A percentile compares a stretch with the other conserved stretches of the same genome.
Conservation (phyloP, 2,113 vertebrate species). For the Peromyscus leucopus region DNA sequence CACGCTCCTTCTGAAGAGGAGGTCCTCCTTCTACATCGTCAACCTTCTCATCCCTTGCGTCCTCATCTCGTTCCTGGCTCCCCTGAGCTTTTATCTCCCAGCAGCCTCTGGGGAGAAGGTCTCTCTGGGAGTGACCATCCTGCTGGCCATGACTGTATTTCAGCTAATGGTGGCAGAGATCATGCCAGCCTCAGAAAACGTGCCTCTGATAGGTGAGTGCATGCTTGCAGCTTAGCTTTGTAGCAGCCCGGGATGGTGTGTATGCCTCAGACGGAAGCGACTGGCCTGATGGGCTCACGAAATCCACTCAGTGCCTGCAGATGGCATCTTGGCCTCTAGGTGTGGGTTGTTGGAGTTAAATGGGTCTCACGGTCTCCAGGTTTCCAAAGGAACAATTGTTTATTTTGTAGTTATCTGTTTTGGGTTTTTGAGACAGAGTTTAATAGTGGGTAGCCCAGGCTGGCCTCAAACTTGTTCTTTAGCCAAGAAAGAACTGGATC, state of each 20-base stretch:
- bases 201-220: conserved; percentile 95
- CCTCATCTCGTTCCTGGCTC: conserved; percentile 98
- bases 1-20: conserved; percentile 95
- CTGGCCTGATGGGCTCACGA: not conserved
- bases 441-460: not conserved
- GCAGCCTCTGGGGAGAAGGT: conserved; percentile 99
- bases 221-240: not conserved
- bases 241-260: not conserved
- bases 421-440: not conserved
- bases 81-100: conserved; percentile 97
- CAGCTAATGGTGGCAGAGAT: conserved; percentile 99
- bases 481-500: not conserved
- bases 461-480: not conserved
- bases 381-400: not conserved
- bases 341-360: not conserved
- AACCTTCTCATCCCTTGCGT: conserved; percentile 97
- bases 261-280: not conserved
- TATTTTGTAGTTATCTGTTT: not conserved
- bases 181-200: conserved; percentile 98
- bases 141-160: conserved; percentile 97
- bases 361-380: not conserved
- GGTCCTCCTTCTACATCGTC: conserved; percentile 98
- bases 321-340: not conserved
- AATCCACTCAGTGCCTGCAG: not conserved
- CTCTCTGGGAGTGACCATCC: conserved; percentile 96